Base-by-base conservation (phyloP, 1,140 invertebrate species). In the Atta cephalotes region DNA sequence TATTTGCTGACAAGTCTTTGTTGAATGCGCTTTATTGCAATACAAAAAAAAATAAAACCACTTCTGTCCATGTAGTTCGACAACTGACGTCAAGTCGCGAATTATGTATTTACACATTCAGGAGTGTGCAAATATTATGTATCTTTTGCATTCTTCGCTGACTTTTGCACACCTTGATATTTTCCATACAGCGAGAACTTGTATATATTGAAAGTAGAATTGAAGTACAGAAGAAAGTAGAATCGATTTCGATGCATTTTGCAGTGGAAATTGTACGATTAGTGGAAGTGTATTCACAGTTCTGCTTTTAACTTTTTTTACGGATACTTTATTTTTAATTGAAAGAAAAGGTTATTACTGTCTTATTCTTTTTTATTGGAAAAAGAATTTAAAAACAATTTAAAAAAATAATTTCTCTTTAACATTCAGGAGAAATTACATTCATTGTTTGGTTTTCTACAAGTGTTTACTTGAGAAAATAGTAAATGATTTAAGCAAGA, bases 1-100 rank as follows among this genome's bases (percentile, higher is more conserved):
- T 12, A 45, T 85, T 53, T 65, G 65, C 86, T 66, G 72, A 21
- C 14, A 45, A 71, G 51, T 71, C 7, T 21, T 58, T n/a, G 31
- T 35, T 16, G 56, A 85, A 85, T 60, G 35, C n/a, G 63, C 9
- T 80, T 62, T 89, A 53, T n/a, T 14, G 28, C 12, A 51, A 21
- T 66, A 72, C 88, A 79, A 78, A 68, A 79, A 25, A 70, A 25
- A 14, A 9, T 16, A 2, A 49, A 70, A 25, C 5, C 14, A 10
- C 14, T 16, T 25, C 6, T 35, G n/a, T 76, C n/a, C 72, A 39
- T 76, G 60, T 16, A 60, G 14, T 2, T 12, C 12, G 31, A 39
- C 12, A 21, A n/a, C n/a, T 18, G 18, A 56, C 18, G 10, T 31
- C 53, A 14, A 77, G 53, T 60, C 16, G 56, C 56, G 16, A 45